Evolutionary conservation across 2,113 vertebrate genomes (phyloP), one percentile per base, ranked within the genome.

Genomic region (Nothobranchius kuhntae): DNA sequence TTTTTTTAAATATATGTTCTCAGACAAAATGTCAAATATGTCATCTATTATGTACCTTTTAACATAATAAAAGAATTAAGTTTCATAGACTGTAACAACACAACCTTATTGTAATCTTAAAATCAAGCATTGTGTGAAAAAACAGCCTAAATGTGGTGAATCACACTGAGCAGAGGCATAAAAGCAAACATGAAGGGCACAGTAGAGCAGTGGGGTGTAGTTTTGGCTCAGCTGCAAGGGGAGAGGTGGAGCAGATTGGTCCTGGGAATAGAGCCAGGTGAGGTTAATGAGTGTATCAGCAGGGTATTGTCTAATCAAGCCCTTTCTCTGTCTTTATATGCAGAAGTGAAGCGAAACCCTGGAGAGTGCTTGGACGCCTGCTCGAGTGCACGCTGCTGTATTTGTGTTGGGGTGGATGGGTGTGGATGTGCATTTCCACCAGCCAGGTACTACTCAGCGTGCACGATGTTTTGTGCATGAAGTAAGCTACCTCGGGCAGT

Each of bases 261-360:
- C 14, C 55, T 7, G 55, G 58, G 44, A 35, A 30, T 51, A 36
- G 61, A 9, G 30, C 30, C 47, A 51, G 47, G 61, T 62, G 47
- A 62, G 61, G 61, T 13, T 50, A 62, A 50, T 62, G 15, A 38
- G 35, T 13, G 47, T 13, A 62, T 51, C 61, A 38, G 47, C 46
- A 38, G 47, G 35, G 47, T 30, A 36, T 36, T 50, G 59, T 17
- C 46, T 61, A 62, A 62, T 51, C 61, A 62, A 36, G 44, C 26
- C 30, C 30, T 15, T 24, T 7, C 21, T 50, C 42, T 13, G 30
- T 38, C 47, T 24, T 51, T 14, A 12, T 62, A 50, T 51, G 35
- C 61, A 51, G 61, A 51, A 21, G 46, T 9, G 35, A 13, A 47
- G 24, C 5, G 58, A 61, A 17, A 1, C 58, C 58, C 47, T 40